Evolutionary conservation across 1,140 invertebrate species (phyloP).

Genomic region (Periplaneta americana): DNA sequence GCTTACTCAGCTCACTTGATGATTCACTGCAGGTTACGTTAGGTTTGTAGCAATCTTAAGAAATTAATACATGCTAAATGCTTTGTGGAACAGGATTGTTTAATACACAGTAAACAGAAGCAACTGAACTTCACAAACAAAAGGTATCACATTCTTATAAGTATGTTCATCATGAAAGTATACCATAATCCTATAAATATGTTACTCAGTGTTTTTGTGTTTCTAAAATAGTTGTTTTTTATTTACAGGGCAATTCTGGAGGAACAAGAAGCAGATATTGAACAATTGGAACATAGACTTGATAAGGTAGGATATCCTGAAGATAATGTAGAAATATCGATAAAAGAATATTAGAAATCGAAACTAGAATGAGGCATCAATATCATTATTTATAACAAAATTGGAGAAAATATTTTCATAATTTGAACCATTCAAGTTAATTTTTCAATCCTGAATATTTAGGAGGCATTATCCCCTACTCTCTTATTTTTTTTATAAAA

Average conservation of each 20-base stretch:
- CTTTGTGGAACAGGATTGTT: neutral
- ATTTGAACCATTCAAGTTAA: too few species aligned
- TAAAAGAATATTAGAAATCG: too few species aligned
- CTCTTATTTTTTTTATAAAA: too few species aligned
- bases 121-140: neutral
- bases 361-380: too few species aligned
- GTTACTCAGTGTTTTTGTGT: neutral
- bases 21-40: too few species aligned
- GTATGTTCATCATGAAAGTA: neutral
- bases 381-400: too few species aligned
- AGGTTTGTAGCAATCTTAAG: neutral
- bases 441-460: too few species aligned
- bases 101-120: neutral
- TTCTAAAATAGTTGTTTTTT: constrained; percentile 20
- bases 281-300: constrained; percentile 77
- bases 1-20: too few species aligned
- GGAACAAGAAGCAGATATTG: constrained; percentile 77
- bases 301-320: constrained; percentile 77
- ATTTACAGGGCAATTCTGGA: constrained; percentile 70
- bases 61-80: neutral
- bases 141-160: neutral
- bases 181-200: neutral
- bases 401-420: too few species aligned
- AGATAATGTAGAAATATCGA: too few species aligned
- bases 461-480: too few species aligned